These are phyloP conservation scores for Ichneumoninae sp. DNA, from an alignment of 2,888 invertebrate genomes.

Conservation along the genomic window DNA sequence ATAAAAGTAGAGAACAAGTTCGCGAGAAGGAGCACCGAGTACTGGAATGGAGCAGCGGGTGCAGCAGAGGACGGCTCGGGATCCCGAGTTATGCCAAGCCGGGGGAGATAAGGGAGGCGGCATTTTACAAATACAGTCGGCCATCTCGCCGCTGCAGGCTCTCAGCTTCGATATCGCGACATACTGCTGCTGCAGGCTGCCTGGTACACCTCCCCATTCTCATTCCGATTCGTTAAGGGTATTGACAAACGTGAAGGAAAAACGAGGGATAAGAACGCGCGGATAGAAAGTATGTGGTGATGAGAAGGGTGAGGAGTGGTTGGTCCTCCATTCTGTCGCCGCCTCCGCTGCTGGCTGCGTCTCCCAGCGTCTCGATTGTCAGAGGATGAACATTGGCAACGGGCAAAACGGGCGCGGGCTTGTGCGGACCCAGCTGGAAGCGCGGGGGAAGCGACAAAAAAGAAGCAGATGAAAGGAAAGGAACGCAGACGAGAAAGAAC, in stretches of 20 bases:
- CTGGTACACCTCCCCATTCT: constrained; percentile 1
- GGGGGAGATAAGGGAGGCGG: constrained; percentile 59
- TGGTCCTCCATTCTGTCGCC: constrained; percentile 34
- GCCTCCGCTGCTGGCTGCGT: constrained; percentile 21
- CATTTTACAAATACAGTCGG: constrained; percentile 60
- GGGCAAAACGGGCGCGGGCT: constrained; percentile 19
- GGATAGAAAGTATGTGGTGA: constrained; percentile 54
- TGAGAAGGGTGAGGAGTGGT: constrained; percentile 67
- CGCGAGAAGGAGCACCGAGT: constrained; percentile 28
- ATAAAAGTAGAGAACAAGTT: constrained; percentile 39
- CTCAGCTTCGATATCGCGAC: constrained; percentile 1
- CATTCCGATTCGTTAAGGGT: constrained; percentile 67
- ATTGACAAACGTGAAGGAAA: constrained; percentile 77
- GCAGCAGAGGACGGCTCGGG: constrained; percentile 31
- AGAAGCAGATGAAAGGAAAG: constrained; percentile 8
- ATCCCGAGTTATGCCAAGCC: constrained; percentile 65
- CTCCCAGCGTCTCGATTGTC: constrained; percentile 14
- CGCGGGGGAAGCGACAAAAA: constrained; percentile 14
- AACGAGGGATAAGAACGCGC: constrained; percentile 71
- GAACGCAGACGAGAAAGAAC: constrained; percentile 31
- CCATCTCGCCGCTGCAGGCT: constrained; percentile 33
- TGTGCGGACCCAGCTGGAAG: background rate
- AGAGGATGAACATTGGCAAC: constrained; percentile 42
- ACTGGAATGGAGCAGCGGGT: constrained; percentile 31
- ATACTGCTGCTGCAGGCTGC: constrained; percentile 13